Evolutionary conservation across 2,888 invertebrate species (phyloP).

Genomic region (Drosophila infuscata): DNA sequence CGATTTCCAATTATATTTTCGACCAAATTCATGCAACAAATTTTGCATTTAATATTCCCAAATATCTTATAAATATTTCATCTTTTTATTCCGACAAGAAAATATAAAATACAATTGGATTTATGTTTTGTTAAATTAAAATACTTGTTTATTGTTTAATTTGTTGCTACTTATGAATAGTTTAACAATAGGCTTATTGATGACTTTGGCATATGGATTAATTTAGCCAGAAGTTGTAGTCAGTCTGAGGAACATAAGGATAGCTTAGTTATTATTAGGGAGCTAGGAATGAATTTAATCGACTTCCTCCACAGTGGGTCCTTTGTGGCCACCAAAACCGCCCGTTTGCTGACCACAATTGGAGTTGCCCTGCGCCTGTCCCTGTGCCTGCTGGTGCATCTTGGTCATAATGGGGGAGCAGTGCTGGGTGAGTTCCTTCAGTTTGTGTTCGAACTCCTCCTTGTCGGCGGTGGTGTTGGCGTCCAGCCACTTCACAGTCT

Average conservation of each 20-base stretch:
- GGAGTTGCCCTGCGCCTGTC: background rate
- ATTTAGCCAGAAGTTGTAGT: background rate
- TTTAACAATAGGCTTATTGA: background rate
- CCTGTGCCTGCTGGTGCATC: background rate
- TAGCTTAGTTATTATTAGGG: background rate
- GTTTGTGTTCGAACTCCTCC: conserved; percentile 88
- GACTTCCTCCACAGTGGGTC: background rate
- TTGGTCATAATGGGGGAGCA: background rate
- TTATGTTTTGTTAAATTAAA: background rate
- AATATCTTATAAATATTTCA: too few species aligned
- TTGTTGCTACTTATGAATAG: background rate
- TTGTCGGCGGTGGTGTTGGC: conserved; percentile 90
- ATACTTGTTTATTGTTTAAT: background rate
- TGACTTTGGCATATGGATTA: background rate
- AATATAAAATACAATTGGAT: background rate
- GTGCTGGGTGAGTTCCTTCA: conserved; percentile 53
- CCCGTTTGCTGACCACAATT: background rate
- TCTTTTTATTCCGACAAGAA: background rate
- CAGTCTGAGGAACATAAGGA: background rate
- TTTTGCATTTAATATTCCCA: too few species aligned
- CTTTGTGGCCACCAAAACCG: background rate
- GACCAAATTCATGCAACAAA: too few species aligned
- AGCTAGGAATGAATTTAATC: background rate
- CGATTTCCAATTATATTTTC: too few species aligned
- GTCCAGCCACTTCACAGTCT: conserved; percentile 88